Evolutionary conservation across 2,113 vertebrate genomes (phyloP).

Genomic region (Camarhynchus parvulus): DNA sequence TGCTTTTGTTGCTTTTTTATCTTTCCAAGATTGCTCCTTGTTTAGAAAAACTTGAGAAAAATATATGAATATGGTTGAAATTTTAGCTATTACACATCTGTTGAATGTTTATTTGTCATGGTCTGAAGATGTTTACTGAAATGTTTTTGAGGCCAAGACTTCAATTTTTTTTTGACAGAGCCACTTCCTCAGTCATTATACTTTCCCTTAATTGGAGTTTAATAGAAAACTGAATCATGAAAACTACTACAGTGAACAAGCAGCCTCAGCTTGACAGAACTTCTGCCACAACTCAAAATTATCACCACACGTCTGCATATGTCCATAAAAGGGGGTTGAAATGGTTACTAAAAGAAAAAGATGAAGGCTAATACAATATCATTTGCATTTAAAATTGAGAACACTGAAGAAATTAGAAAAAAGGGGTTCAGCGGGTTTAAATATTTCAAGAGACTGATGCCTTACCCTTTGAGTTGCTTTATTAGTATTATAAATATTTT

Average conservation of each 20-base stretch:
- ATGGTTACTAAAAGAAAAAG: background rate
- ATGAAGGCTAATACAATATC: background rate
- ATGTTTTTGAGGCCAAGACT: background rate
- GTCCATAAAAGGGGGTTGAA: background rate
- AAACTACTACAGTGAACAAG: background rate
- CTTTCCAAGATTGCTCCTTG: background rate
- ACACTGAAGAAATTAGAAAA: background rate
- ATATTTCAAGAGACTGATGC: background rate
- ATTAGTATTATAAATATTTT: background rate
- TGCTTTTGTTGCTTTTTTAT: background rate
- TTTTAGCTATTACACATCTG: background rate
- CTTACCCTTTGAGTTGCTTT: background rate
- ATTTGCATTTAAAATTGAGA: background rate
- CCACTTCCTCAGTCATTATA: background rate
- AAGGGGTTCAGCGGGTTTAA: background rate
- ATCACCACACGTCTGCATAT: background rate
- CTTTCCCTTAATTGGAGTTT: background rate
- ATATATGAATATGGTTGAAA: background rate
- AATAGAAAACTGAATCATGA: background rate
- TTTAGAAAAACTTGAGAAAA: background rate
- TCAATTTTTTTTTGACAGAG: background rate
- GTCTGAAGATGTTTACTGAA: background rate
- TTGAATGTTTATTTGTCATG: background rate
- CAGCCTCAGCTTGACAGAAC: background rate
- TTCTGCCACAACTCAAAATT: background rate